Evolutionary conservation across 2,113 vertebrate species (phyloP).

Genomic region (Ailurus styani): DNA sequence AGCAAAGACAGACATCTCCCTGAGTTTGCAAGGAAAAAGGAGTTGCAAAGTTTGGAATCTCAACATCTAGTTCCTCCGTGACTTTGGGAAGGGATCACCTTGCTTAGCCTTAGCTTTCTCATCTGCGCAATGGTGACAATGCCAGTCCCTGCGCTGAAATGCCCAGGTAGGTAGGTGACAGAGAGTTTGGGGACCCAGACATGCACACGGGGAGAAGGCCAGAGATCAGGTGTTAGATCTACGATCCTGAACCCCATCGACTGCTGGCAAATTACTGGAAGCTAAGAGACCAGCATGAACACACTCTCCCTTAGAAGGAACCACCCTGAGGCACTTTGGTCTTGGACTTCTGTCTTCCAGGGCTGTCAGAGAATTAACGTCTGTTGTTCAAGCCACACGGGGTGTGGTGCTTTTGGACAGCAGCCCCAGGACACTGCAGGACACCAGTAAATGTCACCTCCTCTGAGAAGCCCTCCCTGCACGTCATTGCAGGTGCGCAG

Average conservation of each 20-base stretch:
- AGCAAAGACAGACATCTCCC: neutral
- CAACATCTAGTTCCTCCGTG: neutral
- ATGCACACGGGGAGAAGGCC: neutral
- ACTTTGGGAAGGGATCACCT: neutral
- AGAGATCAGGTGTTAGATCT: neutral
- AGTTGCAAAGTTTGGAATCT: neutral
- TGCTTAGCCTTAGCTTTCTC: neutral
- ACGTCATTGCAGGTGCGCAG: neutral
- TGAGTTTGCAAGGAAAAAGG: neutral
- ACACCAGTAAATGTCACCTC: neutral
- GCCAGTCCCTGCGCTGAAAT: neutral
- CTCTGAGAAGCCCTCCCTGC: neutral
- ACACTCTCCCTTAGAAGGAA: neutral
- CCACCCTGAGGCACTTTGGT: too few species aligned
- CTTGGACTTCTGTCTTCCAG: neutral
- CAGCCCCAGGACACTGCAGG: neutral
- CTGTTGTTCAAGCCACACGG: neutral
- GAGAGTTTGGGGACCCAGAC: neutral
- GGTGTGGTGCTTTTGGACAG: neutral
- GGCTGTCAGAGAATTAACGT: neutral
- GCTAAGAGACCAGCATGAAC: neutral
- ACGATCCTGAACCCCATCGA: rapidly evolving
- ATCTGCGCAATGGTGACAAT: too few species aligned
- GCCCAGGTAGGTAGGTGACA: neutral
- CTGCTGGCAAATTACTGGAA: neutral